phyloP scores from a whole-genome alignment of 2,113 vertebrate species.

The Alligator mississippiensis region DNA sequence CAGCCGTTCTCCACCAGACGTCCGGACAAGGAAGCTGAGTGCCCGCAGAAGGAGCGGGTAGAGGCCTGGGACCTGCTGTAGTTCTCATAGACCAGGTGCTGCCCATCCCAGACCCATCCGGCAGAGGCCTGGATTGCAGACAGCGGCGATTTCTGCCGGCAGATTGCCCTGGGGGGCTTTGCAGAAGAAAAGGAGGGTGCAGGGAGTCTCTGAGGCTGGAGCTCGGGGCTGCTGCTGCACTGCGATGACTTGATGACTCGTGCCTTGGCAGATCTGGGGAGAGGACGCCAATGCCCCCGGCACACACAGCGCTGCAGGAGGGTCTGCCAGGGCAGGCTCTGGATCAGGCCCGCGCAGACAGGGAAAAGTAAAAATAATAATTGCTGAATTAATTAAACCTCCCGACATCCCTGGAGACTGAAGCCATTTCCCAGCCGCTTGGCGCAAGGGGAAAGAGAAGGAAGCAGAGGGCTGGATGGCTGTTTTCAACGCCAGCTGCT shows the following conservation, averaged over 20 bases:
- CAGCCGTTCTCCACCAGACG: neutral
- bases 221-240: neutral
- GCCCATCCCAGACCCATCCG: neutral
- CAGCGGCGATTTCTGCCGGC: neutral
- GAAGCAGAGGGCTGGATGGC: accelerated
- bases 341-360: neutral
- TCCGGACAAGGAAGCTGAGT: neutral
- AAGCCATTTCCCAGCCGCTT: accelerated
- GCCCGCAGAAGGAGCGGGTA: neutral
- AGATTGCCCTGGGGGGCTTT: neutral
- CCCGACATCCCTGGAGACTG: neutral
- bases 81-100: neutral
- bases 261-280: neutral
- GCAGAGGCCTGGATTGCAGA: neutral
- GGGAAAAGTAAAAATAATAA: neutral
- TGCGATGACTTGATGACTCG: no score
- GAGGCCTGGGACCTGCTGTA: neutral
- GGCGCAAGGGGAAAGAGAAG: accelerated
- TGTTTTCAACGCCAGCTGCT: accelerated
- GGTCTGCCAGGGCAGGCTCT: neutral
- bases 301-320: neutral
- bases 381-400: neutral
- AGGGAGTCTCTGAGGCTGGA: neutral
- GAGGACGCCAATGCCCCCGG: neutral
- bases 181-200: neutral